These are phyloP conservation scores for Campaea margaritaria DNA, from an alignment of 2,888 invertebrate genomes.

Conservation along the genomic window DNA sequence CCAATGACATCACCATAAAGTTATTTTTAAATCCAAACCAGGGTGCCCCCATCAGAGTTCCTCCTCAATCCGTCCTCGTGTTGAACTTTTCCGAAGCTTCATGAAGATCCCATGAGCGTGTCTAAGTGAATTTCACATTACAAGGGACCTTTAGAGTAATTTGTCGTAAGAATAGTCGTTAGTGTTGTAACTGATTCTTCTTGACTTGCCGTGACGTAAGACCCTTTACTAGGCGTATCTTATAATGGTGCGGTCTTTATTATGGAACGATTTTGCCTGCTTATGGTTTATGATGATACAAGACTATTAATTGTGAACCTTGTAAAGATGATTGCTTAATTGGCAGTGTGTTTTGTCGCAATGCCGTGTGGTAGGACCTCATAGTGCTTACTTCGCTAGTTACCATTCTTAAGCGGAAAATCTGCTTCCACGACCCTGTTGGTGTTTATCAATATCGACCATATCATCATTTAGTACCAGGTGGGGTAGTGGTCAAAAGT, in stretches of 20 bases:
- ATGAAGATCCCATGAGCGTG: slow-evolving; percentile 21
- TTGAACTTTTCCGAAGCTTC: slow-evolving; percentile 10
- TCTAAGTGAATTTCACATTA: slow-evolving; percentile 47
- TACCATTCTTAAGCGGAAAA: too few species aligned
- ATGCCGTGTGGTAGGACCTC: too few species aligned
- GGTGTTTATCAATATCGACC: too few species aligned
- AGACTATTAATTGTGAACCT: too few species aligned
- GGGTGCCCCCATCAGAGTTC: background rate
- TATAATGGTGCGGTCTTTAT: slow-evolving; percentile 10
- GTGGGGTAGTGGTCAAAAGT: too few species aligned
- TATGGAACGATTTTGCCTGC: slow-evolving; percentile 1
- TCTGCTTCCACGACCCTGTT: too few species aligned
- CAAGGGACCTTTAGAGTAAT: slow-evolving; percentile 45
- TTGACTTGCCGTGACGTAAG: slow-evolving; percentile 42
- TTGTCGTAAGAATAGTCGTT: slow-evolving; percentile 44
- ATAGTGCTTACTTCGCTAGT: too few species aligned
- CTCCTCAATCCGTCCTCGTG: slow-evolving; percentile 5
- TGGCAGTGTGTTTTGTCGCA: too few species aligned
- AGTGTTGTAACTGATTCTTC: slow-evolving; percentile 49
- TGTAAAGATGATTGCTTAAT: too few species aligned
- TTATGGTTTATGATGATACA: background rate
- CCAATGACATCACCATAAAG: too few species aligned
- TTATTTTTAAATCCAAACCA: background rate
- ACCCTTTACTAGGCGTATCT: slow-evolving; percentile 5
- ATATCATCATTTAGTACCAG: too few species aligned